Percentiles rank a stretch among this genome's conserved stretches.
These are phyloP conservation scores for Hymenopus coronatus DNA, from an alignment of 2,888 invertebrate genomes.

Conservation along the genomic window DNA sequence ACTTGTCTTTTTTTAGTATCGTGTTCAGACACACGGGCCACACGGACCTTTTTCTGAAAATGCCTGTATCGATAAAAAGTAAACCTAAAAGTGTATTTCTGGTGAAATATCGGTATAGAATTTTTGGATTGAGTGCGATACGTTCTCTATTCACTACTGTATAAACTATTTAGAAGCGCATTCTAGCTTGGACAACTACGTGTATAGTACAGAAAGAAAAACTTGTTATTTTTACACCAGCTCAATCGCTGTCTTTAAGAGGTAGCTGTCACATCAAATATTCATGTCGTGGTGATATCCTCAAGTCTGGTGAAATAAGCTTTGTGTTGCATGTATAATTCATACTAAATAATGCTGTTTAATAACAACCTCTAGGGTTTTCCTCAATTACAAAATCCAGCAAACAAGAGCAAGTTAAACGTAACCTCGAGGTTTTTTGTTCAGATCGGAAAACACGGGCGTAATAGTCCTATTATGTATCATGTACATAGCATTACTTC, in stretches of 20 bases:
- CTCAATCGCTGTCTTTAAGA: neutral
- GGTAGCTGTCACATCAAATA: neutral
- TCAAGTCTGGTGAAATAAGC: neutral
- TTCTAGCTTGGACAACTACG: too few species aligned
- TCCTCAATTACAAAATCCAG: neutral
- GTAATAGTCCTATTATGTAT: neutral
- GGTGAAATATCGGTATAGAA: too few species aligned
- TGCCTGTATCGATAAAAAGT: too few species aligned
- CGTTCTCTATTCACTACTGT: too few species aligned
- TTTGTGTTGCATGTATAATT: neutral
- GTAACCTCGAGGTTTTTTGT: neutral
- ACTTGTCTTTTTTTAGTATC: too few species aligned
- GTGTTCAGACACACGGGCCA: too few species aligned
- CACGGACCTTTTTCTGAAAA: too few species aligned
- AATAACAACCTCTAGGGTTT: neutral
- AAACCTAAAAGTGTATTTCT: too few species aligned
- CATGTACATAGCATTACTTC: neutral
- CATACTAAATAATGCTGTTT: neutral
- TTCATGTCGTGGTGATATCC: neutral
- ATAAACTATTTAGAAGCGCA: too few species aligned
- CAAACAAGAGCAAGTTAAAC: neutral
- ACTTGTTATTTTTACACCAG: too few species aligned
- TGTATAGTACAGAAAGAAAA: too few species aligned
- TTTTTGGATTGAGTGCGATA: too few species aligned
- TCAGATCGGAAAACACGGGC: neutral